phyloP scores from a whole-genome alignment of 2,797 vertebrate species.

The Toxotes lorentzi region DNA sequence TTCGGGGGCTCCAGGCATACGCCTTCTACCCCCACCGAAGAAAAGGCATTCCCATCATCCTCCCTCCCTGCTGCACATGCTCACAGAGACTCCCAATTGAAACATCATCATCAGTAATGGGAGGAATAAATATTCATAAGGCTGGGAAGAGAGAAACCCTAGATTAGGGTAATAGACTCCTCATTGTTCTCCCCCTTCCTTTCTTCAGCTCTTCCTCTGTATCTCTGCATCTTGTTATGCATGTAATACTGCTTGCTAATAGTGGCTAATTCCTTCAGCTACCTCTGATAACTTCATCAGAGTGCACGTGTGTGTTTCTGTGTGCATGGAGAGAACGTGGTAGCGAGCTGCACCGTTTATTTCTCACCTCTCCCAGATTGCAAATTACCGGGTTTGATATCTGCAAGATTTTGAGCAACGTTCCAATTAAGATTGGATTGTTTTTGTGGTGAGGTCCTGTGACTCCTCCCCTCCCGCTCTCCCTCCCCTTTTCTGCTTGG shows the following conservation, averaged over 20 bases:
- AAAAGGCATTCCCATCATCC: slow-evolving; percentile 32
- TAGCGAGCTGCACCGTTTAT: slow-evolving; percentile 40
- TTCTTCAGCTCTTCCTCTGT: slow-evolving; percentile 48
- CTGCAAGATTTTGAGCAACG: slow-evolving; percentile 59
- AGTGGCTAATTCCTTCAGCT: slow-evolving; percentile 66
- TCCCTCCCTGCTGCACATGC: slow-evolving; percentile 51
- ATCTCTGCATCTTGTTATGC: slow-evolving; percentile 70
- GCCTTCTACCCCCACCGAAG: slow-evolving; percentile 20
- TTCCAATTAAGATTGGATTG: slow-evolving; percentile 69
- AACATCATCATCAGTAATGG: slow-evolving; percentile 76
- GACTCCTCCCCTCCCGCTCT: slow-evolving; percentile 30
- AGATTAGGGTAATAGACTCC: slow-evolving; percentile 75
- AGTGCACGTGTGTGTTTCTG: slow-evolving; percentile 16
- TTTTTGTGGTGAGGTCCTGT: slow-evolving; percentile 55
- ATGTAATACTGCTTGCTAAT: slow-evolving; percentile 66
- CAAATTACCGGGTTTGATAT: slow-evolving; percentile 67
- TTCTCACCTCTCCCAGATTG: slow-evolving; percentile 65
- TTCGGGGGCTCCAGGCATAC: slow-evolving; percentile 41
- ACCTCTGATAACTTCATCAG: slow-evolving; percentile 72
- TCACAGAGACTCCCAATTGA: slow-evolving; percentile 73
- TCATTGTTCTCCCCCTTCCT: slow-evolving; percentile 64
- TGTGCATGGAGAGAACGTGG: slow-evolving; percentile 9
- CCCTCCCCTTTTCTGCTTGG: slow-evolving; percentile 58
- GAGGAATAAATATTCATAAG: slow-evolving; percentile 83
- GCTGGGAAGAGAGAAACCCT: slow-evolving; percentile 64